Percentiles rank a stretch among this genome's conserved stretches.
Conservation (phyloP, 2,797 vertebrate species). For the Myioborus miniatus region DNA sequence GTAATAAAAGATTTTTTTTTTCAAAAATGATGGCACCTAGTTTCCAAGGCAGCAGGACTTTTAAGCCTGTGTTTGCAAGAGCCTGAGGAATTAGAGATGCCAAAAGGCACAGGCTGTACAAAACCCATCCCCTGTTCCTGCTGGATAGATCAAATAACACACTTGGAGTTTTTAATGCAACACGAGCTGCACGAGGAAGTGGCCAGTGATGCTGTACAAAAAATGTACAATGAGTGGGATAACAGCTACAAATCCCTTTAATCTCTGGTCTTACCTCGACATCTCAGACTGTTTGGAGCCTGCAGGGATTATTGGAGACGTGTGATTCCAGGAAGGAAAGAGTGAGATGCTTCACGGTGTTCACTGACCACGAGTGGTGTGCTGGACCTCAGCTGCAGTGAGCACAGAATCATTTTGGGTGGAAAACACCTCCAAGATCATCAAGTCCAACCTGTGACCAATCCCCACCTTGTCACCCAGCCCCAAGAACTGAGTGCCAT, state of each 20-base stretch:
- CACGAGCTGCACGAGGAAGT: not conserved
- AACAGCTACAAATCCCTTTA: constrained; percentile 28
- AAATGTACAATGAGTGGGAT: not conserved
- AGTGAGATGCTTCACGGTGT: not conserved
- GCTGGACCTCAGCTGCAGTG: not conserved
- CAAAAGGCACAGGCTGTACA: not conserved
- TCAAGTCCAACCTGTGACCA: not conserved
- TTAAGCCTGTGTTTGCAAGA: not conserved
- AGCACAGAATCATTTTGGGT: not conserved
- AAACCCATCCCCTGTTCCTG: constrained; percentile 4
- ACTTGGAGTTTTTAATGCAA: not conserved
- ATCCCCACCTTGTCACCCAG: not conserved
- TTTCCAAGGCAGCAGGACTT: constrained; percentile 49
- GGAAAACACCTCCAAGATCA: not conserved
- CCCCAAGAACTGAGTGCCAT: not conserved
- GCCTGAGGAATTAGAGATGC: not conserved
- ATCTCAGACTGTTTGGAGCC: not conserved
- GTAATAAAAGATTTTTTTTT: not conserved
- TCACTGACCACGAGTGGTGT: not conserved
- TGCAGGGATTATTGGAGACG: not conserved
- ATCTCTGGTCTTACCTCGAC: not conserved
- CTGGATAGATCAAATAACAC: not conserved
- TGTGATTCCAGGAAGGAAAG: not conserved
- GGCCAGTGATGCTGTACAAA: not conserved
- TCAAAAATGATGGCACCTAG: constrained; percentile 40